Percentiles rank a stretch among this genome's conserved stretches.
These are phyloP conservation scores for Thyatira batis DNA, from an alignment of 2,888 invertebrate species.

Conservation along the genomic window DNA sequence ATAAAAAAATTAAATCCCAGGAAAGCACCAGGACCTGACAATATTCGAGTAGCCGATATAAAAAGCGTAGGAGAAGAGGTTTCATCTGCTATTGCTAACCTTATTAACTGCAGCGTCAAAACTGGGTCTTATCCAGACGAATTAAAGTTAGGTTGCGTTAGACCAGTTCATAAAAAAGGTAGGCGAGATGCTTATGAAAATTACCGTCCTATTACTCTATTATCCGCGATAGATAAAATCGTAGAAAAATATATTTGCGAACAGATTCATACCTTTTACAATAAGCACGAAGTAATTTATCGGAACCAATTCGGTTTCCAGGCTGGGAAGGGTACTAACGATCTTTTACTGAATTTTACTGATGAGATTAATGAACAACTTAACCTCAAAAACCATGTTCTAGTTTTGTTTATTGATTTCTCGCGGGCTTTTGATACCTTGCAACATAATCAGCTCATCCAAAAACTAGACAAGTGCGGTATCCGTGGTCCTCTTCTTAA, in stretches of 20 bases:
- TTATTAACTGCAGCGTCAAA: conserved; percentile 22
- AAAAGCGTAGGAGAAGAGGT: conserved; percentile 10
- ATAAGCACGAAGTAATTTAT: conserved; percentile 10
- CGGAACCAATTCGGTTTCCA: conserved; percentile 3
- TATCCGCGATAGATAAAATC: conserved; percentile 23
- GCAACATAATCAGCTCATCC: conserved; percentile 11
- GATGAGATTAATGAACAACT: conserved; percentile 17
- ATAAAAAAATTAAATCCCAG: conserved; percentile 13
- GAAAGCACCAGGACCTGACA: conserved; percentile 14
- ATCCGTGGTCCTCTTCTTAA: conserved; percentile 8
- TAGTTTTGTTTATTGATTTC: conserved; percentile 12
- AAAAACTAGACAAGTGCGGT: conserved; percentile 12
- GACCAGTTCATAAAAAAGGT: conserved; percentile 21
- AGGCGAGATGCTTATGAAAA: conserved; percentile 9
- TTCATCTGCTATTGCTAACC: conserved; percentile 14
- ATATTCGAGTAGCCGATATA: conserved; percentile 12
- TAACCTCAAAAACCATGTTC: conserved; percentile 13
- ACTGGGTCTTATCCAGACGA: conserved; percentile 19
- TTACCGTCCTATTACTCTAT: conserved; percentile 23
- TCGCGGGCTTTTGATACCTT: conserved; percentile 26
- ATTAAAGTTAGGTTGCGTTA: conserved; percentile 18
- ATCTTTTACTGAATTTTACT: conserved; percentile 16
- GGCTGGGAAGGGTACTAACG: conserved; percentile 3
- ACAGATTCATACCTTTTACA: conserved; percentile 16
- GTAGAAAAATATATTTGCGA: conserved; percentile 17